Base-by-base conservation (phyloP, 2,888 invertebrate species). In the Venusia cambrica region DNA sequence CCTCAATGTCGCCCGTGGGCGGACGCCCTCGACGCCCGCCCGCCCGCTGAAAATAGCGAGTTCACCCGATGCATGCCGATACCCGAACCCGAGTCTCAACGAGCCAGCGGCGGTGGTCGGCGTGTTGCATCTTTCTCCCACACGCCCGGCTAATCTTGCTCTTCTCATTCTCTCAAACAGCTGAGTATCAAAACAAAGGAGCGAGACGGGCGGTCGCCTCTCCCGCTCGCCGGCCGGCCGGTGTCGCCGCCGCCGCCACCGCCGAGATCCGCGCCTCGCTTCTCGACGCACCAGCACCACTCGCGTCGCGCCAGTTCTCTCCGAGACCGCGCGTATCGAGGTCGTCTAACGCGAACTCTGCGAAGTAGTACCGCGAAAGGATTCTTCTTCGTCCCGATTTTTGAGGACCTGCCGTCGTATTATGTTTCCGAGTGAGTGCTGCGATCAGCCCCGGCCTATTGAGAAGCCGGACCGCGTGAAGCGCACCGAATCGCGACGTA, bases 151-250 rank as follows among this genome's bases (percentile, higher is more conserved):
- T 48, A 38, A 40, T 38, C 35, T 49, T 31, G 47, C 47, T 24
- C 51, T 41, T 72, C 76, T 70, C 76, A 49, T 66, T 76, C 72
- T 39, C 63, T 46, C 73, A 62, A 85, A 84, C 85, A 87, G 87
- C 87, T 87, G 87, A 87, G 85, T 83, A 87, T 83, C 87, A 88
- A 85, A 87, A 87, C 88, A 88, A 88, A 85, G 72, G 75, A 81
- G 77, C 63, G 87, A 83, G 83, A 85, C 87, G 76, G 80, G 70
- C 68, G 69, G 79, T 83, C 76, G 75, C 73, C 77, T 76, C 76
- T 77, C 81, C 77, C 72, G 69, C 80, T 85, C 81, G 79, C 84
- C 87, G 85, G 85, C 84, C 85, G 85, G 85, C 85, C 84, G 84
- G 84, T 77, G 73, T 72, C 65, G 66, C 69, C 67, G 63, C 64